Conservation (phyloP, 2,113 vertebrate genomes). For the Rattus rattus region DNA sequence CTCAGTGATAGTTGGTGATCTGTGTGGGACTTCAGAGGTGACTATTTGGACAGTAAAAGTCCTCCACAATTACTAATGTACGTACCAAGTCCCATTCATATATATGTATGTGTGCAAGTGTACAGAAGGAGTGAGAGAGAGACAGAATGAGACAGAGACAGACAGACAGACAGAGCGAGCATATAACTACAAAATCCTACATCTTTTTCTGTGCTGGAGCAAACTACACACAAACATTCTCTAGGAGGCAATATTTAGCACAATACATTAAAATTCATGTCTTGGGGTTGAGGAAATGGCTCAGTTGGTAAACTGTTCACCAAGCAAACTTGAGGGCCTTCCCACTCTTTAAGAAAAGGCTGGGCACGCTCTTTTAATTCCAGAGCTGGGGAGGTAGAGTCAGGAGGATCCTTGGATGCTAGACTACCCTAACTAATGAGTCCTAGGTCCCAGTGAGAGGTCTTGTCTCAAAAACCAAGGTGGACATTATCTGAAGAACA, state of each 20-base stretch:
- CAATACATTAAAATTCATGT: neutral
- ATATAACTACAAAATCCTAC: neutral
- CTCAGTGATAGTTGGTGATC: neutral
- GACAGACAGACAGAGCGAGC: neutral
- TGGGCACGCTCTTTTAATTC: neutral
- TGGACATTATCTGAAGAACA: no score
- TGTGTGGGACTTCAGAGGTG: neutral
- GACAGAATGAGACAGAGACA: neutral
- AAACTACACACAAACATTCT: neutral
- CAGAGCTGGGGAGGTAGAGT: neutral
- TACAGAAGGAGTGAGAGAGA: neutral
- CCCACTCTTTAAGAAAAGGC: neutral
- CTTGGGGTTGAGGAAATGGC: neutral
- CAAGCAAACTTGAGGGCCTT: neutral
- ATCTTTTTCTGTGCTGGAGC: neutral
- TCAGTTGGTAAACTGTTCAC: neutral
- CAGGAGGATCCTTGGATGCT: neutral
- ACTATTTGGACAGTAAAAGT: neutral
- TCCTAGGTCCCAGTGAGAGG: neutral
- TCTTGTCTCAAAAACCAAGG: neutral
- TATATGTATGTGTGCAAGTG: neutral
- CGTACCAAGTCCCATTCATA: neutral
- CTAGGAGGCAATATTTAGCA: neutral
- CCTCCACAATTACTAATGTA: neutral
- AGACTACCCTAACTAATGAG: no score